A percentile compares a stretch with the other conserved stretches of the same genome.
Conservation (phyloP, 2,797 vertebrate genomes). For the Pipistrellus kuhlii region DNA sequence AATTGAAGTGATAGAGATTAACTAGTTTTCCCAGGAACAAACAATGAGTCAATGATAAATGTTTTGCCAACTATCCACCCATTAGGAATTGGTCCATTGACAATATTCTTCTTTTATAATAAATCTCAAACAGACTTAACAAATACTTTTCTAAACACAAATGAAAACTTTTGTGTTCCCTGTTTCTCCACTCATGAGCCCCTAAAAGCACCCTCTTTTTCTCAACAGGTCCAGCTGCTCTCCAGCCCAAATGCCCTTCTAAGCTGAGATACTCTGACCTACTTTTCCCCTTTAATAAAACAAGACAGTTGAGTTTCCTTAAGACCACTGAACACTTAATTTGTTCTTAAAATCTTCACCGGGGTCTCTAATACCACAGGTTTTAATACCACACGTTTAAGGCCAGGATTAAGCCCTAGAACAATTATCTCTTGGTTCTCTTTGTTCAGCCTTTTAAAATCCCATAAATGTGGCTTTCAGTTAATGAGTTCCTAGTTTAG, state of each 20-base stretch:
- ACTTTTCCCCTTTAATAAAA: conserved; percentile 6
- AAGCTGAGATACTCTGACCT: neutral
- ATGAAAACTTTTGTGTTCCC: neutral
- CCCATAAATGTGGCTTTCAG: neutral
- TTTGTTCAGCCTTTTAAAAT: neutral
- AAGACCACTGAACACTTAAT: neutral
- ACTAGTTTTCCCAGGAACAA: neutral
- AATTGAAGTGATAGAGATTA: neutral
- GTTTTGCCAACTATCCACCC: neutral
- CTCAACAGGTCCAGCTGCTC: neutral
- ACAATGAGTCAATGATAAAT: neutral
- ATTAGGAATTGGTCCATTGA: neutral
- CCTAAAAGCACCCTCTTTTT: neutral
- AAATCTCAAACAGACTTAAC: neutral
- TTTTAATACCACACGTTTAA: neutral
- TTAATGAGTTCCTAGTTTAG: neutral
- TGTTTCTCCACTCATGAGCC: neutral
- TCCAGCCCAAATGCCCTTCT: neutral
- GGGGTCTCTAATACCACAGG: neutral
- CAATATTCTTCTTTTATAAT: neutral
- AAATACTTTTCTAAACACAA: neutral
- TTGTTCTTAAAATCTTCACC: neutral
- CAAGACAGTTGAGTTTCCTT: neutral
- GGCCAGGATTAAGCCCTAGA: neutral
- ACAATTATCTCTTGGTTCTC: neutral